Evolutionary conservation across 2,113 vertebrate species (phyloP).

Genomic region (Alectura lathami): DNA sequence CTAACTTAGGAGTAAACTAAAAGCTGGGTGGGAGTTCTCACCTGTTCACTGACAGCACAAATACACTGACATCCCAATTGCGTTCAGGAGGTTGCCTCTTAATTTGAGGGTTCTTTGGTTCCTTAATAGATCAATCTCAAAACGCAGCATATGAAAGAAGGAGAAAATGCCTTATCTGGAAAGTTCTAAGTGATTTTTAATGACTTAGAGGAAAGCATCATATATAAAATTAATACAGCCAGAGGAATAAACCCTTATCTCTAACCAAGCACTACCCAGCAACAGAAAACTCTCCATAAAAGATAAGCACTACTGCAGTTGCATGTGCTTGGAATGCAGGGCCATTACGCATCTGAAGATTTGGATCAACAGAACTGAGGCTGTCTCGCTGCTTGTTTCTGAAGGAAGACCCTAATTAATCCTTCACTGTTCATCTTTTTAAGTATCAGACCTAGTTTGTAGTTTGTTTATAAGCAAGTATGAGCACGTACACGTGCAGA

Average conservation of each 20-base stretch:
- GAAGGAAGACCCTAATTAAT: not conserved
- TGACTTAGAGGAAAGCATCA: not conserved
- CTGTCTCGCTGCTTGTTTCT: not conserved
- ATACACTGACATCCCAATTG: not conserved
- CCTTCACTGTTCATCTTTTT: not conserved
- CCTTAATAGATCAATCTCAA: not conserved
- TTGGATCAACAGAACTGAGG: not conserved
- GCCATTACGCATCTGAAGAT: not conserved
- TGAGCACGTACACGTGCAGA: not conserved
- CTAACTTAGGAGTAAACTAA: not conserved
- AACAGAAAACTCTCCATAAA: not conserved
- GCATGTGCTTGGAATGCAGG: slow-evolving; percentile 35
- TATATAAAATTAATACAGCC: not conserved
- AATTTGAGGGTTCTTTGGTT: not conserved
- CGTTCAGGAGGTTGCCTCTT: not conserved
- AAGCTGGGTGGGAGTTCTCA: not conserved
- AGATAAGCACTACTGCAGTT: slow-evolving; percentile 28
- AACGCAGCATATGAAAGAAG: not conserved
- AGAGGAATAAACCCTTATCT: not conserved
- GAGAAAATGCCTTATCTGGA: not conserved
- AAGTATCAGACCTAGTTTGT: not conserved
- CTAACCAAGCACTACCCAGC: not conserved
- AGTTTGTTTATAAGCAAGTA: not conserved
- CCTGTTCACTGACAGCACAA: not conserved
- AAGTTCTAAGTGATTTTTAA: not conserved